phyloP scores from a whole-genome alignment of 2,797 vertebrate genomes.

The Nasua narica region DNA sequence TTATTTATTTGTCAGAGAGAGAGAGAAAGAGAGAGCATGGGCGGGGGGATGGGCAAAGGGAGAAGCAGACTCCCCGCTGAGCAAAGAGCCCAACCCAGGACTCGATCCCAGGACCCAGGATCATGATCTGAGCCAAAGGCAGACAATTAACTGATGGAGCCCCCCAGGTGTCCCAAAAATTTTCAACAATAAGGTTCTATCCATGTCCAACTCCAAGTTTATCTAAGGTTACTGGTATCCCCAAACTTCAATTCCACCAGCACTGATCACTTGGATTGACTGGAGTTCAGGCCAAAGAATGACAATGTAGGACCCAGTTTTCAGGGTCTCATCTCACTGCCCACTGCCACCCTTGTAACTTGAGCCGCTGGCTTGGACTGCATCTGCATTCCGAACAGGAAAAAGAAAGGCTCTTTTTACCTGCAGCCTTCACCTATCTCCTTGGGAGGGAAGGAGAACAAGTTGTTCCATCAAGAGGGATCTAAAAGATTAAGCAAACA shows the following conservation, averaged over 20 bases:
- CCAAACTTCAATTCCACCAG: neutral
- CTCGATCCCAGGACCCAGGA: neutral
- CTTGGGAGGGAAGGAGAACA: neutral
- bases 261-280: neutral
- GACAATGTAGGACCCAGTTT: accelerated
- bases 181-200: neutral
- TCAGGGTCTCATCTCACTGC: neutral
- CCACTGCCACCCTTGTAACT: neutral
- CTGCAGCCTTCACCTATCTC: neutral
- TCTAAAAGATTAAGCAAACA: constrained; percentile 29
- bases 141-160: neutral
- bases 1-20: no score
- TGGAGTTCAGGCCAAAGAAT: neutral
- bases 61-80: neutral
- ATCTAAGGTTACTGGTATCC: neutral
- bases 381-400: neutral
- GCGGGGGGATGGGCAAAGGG: neutral
- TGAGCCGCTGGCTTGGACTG: neutral
- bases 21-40: no score
- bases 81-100: neutral
- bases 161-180: neutral
- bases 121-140: neutral
- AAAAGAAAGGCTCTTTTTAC: neutral
- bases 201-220: neutral
- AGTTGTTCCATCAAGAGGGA: neutral